Percentiles rank a stretch among this genome's conserved stretches.
phyloP scores from a whole-genome alignment of 2,113 vertebrate species.

The Dasyurus viverrinus region DNA sequence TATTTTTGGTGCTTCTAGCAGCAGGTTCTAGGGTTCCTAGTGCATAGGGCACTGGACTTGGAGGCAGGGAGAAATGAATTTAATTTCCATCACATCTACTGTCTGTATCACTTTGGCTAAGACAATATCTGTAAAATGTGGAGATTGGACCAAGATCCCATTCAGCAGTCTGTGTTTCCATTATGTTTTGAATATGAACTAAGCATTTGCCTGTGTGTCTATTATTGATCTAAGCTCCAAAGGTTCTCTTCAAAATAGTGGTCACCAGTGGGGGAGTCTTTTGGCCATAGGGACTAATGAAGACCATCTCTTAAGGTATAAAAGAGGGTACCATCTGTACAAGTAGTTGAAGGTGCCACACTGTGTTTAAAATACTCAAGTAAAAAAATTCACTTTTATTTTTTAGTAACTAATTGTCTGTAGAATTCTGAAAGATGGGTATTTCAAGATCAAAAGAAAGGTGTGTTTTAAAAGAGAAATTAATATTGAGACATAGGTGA shows the following conservation, averaged over 20 bases:
- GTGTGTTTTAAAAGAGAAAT: neutral
- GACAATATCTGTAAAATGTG: neutral
- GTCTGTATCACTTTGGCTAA: neutral
- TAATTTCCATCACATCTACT: neutral
- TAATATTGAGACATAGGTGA: neutral
- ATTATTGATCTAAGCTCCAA: neutral
- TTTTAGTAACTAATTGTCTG: neutral
- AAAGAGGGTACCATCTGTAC: neutral
- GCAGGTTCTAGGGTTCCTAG: neutral
- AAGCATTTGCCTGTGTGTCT: neutral
- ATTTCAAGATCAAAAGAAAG: neutral
- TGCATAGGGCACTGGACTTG: neutral
- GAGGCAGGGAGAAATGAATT: neutral
- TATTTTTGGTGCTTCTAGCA: neutral
- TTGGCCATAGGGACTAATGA: neutral
- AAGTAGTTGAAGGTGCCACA: neutral
- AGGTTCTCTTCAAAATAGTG: neutral
- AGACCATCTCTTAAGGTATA: neutral
- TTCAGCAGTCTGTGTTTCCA: neutral
- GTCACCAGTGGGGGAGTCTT: neutral
- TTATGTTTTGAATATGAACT: neutral
- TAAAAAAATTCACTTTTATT: neutral
- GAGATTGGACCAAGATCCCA: neutral
- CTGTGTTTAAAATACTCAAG: neutral
- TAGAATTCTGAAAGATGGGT: neutral